Conservation (phyloP, 2,888 invertebrate genomes). For the Coecobrya sp. region DNA sequence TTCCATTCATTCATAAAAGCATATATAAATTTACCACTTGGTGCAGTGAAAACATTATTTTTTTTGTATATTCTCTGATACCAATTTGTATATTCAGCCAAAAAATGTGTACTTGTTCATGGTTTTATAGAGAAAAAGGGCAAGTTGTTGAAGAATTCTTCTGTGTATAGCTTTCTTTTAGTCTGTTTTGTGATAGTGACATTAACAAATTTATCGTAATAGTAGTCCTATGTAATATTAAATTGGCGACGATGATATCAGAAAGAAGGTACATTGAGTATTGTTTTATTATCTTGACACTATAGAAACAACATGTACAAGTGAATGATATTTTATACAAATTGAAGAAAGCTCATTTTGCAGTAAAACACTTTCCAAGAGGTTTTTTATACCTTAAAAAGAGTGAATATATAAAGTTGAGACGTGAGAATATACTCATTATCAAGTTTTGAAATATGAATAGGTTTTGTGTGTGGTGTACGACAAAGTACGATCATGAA, state of each 20-base stretch:
- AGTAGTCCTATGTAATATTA: not conserved
- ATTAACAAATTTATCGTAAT: not conserved
- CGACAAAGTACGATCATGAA: too few relatives aligned
- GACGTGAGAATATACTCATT: not conserved
- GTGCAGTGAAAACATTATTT: conserved; percentile 7
- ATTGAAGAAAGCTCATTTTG: conserved; percentile 74
- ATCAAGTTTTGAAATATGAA: not conserved
- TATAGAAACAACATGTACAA: conserved; percentile 16
- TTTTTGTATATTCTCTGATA: not conserved
- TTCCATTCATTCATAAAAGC: conserved; percentile 44
- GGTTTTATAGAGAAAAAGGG: conserved; percentile 1
- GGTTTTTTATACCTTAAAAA: conserved; percentile 32
- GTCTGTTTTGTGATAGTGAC: not conserved
- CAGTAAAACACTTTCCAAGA: conserved; percentile 67
- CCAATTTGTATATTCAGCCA: not conserved
- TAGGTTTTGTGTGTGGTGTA: not conserved
- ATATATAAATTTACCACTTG: not conserved
- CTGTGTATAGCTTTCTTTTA: conserved; percentile 2
- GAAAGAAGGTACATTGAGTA: conserved; percentile 54
- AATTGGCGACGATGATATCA: conserved; percentile 36
- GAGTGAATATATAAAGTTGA: not conserved
- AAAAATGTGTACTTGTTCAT: not conserved
- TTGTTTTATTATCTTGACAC: conserved; percentile 7
- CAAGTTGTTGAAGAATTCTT: conserved; percentile 15
- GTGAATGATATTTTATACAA: conserved; percentile 20